Percentiles rank a stretch among this genome's conserved stretches.
Evolutionary conservation across 2,113 vertebrate species (phyloP).

Genomic region (Etia nguti): DNA sequence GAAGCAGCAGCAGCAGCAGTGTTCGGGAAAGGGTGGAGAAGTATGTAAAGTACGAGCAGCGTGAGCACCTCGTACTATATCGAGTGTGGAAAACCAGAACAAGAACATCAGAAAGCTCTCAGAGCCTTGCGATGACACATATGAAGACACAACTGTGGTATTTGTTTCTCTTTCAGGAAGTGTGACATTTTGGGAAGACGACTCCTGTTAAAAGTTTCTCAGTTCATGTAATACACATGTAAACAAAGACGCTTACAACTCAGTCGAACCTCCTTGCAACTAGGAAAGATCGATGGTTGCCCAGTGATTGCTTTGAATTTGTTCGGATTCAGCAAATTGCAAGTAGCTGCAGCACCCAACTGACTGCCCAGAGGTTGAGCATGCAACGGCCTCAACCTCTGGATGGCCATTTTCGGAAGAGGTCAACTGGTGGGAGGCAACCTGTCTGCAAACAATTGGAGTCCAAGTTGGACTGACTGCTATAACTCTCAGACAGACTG

Average conservation of each 20-base stretch:
- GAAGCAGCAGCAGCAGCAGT: constrained; percentile 20
- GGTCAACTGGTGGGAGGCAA: not conserved
- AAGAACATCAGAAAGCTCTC: not conserved
- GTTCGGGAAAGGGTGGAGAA: constrained; percentile 12
- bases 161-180: not conserved
- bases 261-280: not conserved
- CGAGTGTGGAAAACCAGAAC: constrained; percentile 10
- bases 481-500: not conserved
- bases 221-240: not conserved
- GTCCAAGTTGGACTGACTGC: not conserved
- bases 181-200: not conserved
- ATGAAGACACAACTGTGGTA: not conserved
- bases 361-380: not conserved
- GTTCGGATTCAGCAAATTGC: accelerated
- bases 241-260: not conserved
- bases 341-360: not conserved
- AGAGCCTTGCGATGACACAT: not conserved
- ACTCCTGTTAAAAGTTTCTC: not conserved
- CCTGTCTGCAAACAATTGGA: not conserved
- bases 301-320: not conserved
- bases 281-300: not conserved
- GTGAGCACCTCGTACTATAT: not conserved
- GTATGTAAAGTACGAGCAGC: not conserved
- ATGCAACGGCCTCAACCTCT: not conserved
- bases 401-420: not conserved